Base-by-base conservation (phyloP, 2,113 vertebrate species). In the Cololabis saira region DNA sequence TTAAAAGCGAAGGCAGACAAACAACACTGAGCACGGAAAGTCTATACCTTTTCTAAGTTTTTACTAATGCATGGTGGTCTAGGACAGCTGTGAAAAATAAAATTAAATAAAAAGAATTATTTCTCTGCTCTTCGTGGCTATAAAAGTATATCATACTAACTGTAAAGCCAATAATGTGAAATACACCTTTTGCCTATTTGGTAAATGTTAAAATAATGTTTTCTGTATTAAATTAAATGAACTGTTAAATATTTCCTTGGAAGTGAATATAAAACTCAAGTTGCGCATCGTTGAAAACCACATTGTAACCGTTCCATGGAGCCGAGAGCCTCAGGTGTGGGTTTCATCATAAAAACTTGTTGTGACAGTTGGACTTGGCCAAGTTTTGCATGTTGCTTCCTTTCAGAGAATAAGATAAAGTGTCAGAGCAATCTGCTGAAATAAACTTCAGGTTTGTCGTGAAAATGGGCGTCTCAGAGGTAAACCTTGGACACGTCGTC, bases 1-100 rank as follows among this genome's bases (percentile, higher is more conserved):
- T 85, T 84, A 84, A 82, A 80, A 59, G 71, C 76, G 65, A 67
- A 67, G 19, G 21, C 43, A 49, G 58, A 62, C 3, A 7, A 53
- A 62, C 66, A 76, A 54, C 52, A 61, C 55, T 51, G 43, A 76
- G 59, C 52, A 61, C 55, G 47, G 43, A 67, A 76, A 58, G 61
- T 55, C 17, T 47, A 78, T 65, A 48, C 11, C 6, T 8, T 17
- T 45, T 43, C 5, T 43, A 12, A 2, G 9, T 17, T 45, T 41
- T 61, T 37, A 11, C 41, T 57, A 19, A 58, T 47, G 17, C 27
- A 51, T 2, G 9, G 17, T 42, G 33, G 10, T 17, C 24, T 13
- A 27, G 21, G 2, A 16, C 53, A 74, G 48, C 56, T 12, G 19
- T 33, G 58, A 68, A 56, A n/a, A 43, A n/a, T n/a, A n/a, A n/a